phyloP scores from a whole-genome alignment of 2,797 vertebrate genomes.

The Aldrovandia affinis region DNA sequence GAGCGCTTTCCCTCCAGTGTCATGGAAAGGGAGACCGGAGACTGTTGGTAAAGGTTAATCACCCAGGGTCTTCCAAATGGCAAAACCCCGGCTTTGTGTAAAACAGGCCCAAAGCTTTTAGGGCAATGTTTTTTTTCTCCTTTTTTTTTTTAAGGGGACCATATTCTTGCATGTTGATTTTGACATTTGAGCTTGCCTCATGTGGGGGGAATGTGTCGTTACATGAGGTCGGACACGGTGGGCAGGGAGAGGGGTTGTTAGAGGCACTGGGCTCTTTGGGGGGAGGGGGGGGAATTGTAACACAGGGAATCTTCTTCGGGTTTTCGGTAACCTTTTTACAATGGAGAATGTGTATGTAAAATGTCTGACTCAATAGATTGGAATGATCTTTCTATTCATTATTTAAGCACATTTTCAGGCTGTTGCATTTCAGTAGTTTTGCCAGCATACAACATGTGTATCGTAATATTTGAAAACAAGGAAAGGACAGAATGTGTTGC shows the following conservation, averaged over 20 bases:
- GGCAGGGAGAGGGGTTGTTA: background rate
- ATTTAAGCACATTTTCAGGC: background rate
- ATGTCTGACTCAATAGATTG: background rate
- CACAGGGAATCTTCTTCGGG: background rate
- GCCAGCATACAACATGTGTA: background rate
- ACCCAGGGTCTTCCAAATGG: background rate
- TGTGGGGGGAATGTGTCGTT: slow-evolving; percentile 2
- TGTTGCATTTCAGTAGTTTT: background rate
- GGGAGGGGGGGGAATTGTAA: background rate
- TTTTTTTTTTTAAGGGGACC: background rate
- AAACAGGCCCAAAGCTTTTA: background rate
- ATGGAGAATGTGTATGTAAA: background rate
- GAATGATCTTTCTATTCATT: slow-evolving; percentile 2
- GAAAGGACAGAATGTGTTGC: no score
- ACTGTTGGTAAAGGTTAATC: slow-evolving; percentile 23
- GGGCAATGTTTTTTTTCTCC: background rate
- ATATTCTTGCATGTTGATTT: background rate
- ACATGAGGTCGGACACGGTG: background rate
- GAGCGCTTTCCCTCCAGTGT: background rate
- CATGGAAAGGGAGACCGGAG: background rate
- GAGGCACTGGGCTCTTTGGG: background rate
- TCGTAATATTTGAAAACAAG: no score
- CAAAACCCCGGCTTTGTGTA: background rate
- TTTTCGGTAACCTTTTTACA: background rate
- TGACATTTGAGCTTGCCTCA: background rate